Percentiles rank a stretch among this genome's conserved stretches.
These are phyloP conservation scores for Yponomeuta malinellus DNA, from an alignment of 2,888 invertebrate species.

Conservation along the genomic window DNA sequence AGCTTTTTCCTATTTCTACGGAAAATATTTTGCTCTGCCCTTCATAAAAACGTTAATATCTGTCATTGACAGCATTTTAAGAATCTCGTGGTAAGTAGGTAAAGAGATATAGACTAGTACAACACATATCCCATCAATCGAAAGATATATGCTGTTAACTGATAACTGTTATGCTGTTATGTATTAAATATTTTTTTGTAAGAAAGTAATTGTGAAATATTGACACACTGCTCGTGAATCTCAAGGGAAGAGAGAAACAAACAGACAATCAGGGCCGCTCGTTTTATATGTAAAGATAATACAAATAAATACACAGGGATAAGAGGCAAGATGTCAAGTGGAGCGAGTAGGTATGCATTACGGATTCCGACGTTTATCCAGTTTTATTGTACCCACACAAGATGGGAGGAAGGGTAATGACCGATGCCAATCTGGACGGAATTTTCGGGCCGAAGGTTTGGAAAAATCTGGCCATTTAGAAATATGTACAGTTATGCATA, in stretches of 20 bases:
- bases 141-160: too few relatives aligned
- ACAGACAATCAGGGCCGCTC: not conserved
- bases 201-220: not conserved
- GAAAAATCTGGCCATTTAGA: not conserved
- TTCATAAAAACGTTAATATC: not conserved
- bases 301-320: conserved; percentile 3
- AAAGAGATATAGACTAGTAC: not conserved
- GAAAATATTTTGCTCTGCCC: not conserved
- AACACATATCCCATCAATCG: too few relatives aligned
- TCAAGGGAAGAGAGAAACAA: not conserved
- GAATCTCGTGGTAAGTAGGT: not conserved
- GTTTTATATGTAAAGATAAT: conserved; percentile 1
- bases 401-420: not conserved
- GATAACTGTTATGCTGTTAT: too few relatives aligned
- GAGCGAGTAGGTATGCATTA: conserved; percentile 1
- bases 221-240: not conserved
- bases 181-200: too few relatives aligned
- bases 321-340: conserved; percentile 1
- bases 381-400: not conserved
- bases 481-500: not conserved
- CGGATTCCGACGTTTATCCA: not conserved
- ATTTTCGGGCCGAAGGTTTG: not conserved
- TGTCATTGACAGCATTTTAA: not conserved
- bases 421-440: not conserved
- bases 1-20: not conserved